Conservation (phyloP, 2,888 invertebrate species). For the Trissolcus brochymenae region DNA sequence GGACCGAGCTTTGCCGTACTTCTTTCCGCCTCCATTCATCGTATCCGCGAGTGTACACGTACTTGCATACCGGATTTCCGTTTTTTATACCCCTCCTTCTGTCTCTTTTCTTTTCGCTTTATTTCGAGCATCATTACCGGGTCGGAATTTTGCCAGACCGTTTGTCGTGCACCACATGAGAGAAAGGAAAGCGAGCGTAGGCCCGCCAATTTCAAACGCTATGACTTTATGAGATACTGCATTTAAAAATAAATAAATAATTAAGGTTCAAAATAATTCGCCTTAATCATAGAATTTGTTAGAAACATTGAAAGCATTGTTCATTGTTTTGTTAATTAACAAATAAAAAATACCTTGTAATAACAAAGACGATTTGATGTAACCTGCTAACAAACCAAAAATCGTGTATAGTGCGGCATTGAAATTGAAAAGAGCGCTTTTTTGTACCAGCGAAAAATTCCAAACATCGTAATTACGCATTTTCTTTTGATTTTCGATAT, state of each 20-base stretch:
- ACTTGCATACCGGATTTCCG: conserved; percentile 7
- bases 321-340: no score
- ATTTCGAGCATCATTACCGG: conserved; percentile 8
- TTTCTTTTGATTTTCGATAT: conserved; percentile 31
- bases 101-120: not conserved
- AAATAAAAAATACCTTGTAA: conserved; percentile 2
- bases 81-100: not conserved
- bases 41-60: conserved; percentile 14
- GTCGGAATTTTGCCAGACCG: not conserved
- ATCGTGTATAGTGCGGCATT: not conserved
- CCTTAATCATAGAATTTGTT: no score
- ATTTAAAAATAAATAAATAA: not conserved
- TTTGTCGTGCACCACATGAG: not conserved
- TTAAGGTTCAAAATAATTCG: no score
- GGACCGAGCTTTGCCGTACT: not conserved
- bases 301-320: no score
- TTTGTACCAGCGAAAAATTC: conserved; percentile 12
- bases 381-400: conserved; percentile 19
- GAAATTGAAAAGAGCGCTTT: conserved; percentile 31
- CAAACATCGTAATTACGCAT: conserved; percentile 26
- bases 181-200: not conserved
- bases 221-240: not conserved
- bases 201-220: not conserved
- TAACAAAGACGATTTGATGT: not conserved
- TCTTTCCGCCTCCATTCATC: conserved; percentile 31